Base-by-base conservation (phyloP, 1,140 invertebrate genomes). In the Wiebesia pumilae region DNA sequence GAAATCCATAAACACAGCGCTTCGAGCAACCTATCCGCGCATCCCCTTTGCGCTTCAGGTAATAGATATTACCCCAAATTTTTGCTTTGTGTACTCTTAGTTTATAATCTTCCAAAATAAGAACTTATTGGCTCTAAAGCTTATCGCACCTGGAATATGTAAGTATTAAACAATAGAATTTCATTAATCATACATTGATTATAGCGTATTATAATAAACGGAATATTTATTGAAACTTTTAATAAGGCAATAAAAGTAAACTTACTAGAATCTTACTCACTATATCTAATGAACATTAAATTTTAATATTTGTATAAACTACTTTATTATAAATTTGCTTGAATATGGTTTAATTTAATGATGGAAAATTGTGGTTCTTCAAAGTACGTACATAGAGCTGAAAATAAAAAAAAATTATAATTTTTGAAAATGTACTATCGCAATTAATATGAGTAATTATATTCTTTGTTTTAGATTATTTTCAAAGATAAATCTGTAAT, bases 1-100 rank as follows among this genome's bases (percentile, higher is more conserved):
- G 78, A 54, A 85, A 86, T 81, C 88, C 84, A 73, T 89, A 88
- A 90, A 89, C 79, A 65, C 81, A 81, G 0, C 81, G n/a, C 65
- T 81, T 80, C 85, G 81, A 85, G 86, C 88, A 84, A 89, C 79
- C 43, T 84, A 85, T 82, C 85, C 71, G 79, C 80, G 77, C 62
- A 85, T 88, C 86, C 83, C 83, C 75, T 83, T 83, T 75, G 81
- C 43, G 69, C 81, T 33, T 4, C 81, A 75, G 81, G 69, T 83
- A 65, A 40, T 73, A 51, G 43, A 73, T 88, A 87, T 88, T 88
- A 77, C 82, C 71, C 75, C 80, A 21, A 33, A 71, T 87, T 80
- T 80, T 78, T 86, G 77, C 85, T 77, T 83, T 87, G 81, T 67
- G 75, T 85, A 79, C 12, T 30, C 54, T 27, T n/a, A 40, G 65